These are phyloP conservation scores for Andrena dorsata DNA, from an alignment of 2,888 invertebrate genomes.

Conservation along the genomic window DNA sequence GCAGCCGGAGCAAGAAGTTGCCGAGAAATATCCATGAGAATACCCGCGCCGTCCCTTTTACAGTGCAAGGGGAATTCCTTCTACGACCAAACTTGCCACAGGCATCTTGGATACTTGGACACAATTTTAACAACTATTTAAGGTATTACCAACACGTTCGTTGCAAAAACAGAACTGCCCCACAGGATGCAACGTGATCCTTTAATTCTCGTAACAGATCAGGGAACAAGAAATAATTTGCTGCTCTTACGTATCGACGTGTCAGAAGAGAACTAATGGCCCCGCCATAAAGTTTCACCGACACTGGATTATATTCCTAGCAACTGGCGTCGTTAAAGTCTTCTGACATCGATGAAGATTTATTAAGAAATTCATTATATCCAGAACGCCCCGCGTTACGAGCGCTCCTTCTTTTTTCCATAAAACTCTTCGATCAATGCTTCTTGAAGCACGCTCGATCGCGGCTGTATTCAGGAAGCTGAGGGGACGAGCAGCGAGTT, in stretches of 20 bases:
- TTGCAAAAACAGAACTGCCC: background rate
- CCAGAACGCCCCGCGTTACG: background rate
- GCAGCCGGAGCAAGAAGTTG: slow-evolving; percentile 4
- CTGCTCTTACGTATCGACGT: background rate
- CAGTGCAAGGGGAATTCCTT: slow-evolving; percentile 15
- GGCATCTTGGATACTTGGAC: slow-evolving; percentile 10
- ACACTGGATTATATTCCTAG: background rate
- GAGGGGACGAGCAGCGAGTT: background rate
- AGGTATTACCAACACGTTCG: background rate
- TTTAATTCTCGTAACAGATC: background rate
- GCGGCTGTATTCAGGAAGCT: slow-evolving; percentile 3
- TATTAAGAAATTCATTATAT: slow-evolving; percentile 51
- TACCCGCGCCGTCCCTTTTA: slow-evolving; percentile 14
- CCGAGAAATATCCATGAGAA: slow-evolving; percentile 19
- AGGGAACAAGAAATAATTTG: background rate
- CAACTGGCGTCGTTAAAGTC: slow-evolving; percentile 4
- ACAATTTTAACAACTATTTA: slow-evolving; percentile 24
- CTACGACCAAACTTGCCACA: slow-evolving; percentile 10
- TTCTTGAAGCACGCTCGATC: background rate
- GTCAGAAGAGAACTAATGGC: background rate
- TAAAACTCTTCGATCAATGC: slow-evolving; percentile 32
- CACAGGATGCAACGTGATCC: background rate
- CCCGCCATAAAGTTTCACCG: background rate
- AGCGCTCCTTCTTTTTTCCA: slow-evolving; percentile 4
- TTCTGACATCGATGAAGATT: slow-evolving; percentile 30